phyloP scores from a whole-genome alignment of 2,888 invertebrate species.

The Erynnis tages region DNA sequence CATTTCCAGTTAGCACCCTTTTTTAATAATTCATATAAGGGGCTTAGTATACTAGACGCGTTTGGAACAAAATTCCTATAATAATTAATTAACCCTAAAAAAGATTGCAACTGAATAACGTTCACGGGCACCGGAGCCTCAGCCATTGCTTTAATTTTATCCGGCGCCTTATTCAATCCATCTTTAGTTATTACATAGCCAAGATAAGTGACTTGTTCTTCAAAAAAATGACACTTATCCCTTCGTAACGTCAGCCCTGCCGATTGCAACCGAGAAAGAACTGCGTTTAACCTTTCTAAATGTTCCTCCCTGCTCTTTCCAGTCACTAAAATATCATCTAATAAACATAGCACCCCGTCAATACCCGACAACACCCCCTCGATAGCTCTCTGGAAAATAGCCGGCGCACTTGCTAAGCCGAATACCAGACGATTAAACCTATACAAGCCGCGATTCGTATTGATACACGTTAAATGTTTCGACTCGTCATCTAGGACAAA shows the following conservation, averaged over 20 bases:
- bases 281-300: conserved; percentile 24
- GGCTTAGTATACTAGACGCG: conserved; percentile 21
- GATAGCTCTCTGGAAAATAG: conserved; percentile 34
- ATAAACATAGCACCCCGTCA: conserved; percentile 28
- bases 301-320: conserved; percentile 18
- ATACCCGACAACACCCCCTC: conserved; percentile 31
- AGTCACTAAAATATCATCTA: conserved; percentile 30
- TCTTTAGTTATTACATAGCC: conserved; percentile 24
- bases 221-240: conserved; percentile 34
- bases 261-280: conserved; percentile 28
- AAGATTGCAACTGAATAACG: conserved; percentile 28
- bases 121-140: conserved; percentile 25
- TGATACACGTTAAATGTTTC: conserved; percentile 24
- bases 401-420: conserved; percentile 30
- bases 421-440: conserved; percentile 30
- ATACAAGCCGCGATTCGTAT: conserved; percentile 27
- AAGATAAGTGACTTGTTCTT: conserved; percentile 27
- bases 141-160: conserved; percentile 28
- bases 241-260: conserved; percentile 29
- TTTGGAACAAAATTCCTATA: too few species aligned
- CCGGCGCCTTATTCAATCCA: conserved; percentile 21
- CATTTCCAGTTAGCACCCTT: conserved; percentile 29
- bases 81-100: too few species aligned
- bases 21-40: conserved; percentile 27
- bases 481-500: conserved; percentile 27